phyloP scores from a whole-genome alignment of 2,797 vertebrate species.

The Gambusia yucatana region DNA sequence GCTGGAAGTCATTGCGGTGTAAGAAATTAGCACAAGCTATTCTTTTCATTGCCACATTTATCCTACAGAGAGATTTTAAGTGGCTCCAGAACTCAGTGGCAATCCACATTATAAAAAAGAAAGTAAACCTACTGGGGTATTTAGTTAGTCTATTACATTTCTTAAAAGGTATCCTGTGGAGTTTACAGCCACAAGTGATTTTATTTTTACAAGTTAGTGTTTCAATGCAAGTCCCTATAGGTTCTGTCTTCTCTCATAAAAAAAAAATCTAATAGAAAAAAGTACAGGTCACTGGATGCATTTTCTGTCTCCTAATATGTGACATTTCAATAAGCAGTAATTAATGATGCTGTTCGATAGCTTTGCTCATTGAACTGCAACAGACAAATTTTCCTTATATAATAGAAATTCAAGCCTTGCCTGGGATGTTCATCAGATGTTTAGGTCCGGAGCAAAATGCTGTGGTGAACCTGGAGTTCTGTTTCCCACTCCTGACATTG shows the following conservation, averaged over 20 bases:
- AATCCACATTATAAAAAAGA: conserved; percentile 13
- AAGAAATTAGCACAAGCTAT: not conserved
- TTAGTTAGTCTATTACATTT: conserved; percentile 12
- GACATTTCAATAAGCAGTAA: not conserved
- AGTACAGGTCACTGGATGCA: not conserved
- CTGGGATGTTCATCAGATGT: not conserved
- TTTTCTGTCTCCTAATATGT: not conserved
- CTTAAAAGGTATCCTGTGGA: conserved; percentile 18
- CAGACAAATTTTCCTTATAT: not conserved
- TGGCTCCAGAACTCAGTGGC: conserved; percentile 1
- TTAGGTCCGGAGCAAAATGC: not conserved
- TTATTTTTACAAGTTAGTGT: conserved; percentile 13
- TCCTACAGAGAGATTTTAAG: conserved; percentile 11
- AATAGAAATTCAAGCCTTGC: not conserved
- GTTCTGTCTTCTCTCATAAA: not conserved
- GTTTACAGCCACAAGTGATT: conserved; percentile 5
- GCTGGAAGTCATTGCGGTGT: not conserved
- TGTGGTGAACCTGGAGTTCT: not conserved
- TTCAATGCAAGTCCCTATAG: not conserved
- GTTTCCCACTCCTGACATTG: conserved; percentile 23
- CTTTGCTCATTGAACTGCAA: not conserved
- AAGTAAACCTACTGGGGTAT: not conserved
- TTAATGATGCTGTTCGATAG: not conserved
- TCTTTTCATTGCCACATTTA: conserved; percentile 6
- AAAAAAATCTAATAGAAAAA: not conserved